Conservation (phyloP, 2,113 vertebrate species). For the Choloepus hoffmanni region DNA sequence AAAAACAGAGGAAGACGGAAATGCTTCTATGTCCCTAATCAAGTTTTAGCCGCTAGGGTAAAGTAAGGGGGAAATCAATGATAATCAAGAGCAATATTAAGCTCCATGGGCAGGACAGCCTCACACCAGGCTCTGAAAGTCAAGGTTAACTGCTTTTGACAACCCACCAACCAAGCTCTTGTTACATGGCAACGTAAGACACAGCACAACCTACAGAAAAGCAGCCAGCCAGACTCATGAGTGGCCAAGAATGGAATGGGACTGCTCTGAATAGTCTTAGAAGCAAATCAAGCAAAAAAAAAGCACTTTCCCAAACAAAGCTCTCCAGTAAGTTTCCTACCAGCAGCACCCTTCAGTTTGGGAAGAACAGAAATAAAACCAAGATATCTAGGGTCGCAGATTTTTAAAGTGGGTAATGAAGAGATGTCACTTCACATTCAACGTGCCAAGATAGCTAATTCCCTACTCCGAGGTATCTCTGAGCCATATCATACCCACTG, state of each 20-base stretch:
- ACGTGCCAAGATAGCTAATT: not conserved
- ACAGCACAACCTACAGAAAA: not conserved
- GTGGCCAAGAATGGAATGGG: not conserved
- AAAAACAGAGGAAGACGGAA: conserved; percentile 21
- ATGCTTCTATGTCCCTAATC: not conserved
- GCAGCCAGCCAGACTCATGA: not conserved
- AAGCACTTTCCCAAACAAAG: not conserved
- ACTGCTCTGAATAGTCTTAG: not conserved
- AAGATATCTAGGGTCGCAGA: not conserved
- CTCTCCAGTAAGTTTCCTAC: not conserved
- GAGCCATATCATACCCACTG: not conserved
- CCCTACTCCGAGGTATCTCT: not conserved
- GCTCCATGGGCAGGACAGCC: not conserved
- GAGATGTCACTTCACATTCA: not conserved
- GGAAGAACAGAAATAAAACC: conserved; percentile 45
- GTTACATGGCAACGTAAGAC: not conserved
- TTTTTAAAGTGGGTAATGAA: conserved; percentile 28
- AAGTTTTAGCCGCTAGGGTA: not conserved
- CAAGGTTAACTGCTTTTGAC: not conserved
- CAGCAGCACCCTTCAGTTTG: not conserved
- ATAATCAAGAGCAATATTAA: conserved; percentile 25
- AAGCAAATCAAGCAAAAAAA: not conserved
- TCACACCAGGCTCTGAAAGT: not conserved
- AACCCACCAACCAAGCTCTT: not conserved
- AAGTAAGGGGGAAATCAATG: not conserved